These are phyloP conservation scores for Rhinoptilus africanus DNA, from an alignment of 2,113 vertebrate species.

Conservation along the genomic window DNA sequence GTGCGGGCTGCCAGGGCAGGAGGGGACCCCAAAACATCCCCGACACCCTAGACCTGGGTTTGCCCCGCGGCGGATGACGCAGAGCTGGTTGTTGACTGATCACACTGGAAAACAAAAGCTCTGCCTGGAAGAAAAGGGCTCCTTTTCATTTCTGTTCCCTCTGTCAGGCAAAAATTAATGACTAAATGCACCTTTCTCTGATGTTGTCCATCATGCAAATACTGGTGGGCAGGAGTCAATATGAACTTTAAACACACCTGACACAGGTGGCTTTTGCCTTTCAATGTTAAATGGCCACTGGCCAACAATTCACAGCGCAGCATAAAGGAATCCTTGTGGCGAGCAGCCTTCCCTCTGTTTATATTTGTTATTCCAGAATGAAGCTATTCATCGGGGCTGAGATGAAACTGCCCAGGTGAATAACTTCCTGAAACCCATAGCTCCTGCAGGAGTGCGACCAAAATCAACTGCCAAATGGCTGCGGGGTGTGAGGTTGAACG, in stretches of 20 bases:
- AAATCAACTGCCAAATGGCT: background rate
- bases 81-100: slow-evolving; percentile 41
- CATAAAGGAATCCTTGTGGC: slow-evolving; percentile 61
- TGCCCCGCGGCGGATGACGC: background rate
- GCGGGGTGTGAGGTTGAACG: background rate
- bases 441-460: background rate
- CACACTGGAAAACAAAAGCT: slow-evolving; percentile 61
- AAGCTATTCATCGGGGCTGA: background rate
- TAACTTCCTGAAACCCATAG: background rate
- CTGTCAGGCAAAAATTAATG: slow-evolving; percentile 58
- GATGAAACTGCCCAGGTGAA: slow-evolving; percentile 36
- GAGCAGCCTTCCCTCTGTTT: slow-evolving; percentile 38
- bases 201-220: slow-evolving; percentile 47
- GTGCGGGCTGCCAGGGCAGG: background rate
- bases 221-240: slow-evolving; percentile 57
- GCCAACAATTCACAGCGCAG: slow-evolving; percentile 42
- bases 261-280: slow-evolving; percentile 61
- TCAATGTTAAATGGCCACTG: slow-evolving; percentile 56
- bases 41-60: background rate
- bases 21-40: background rate
- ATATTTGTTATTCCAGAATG: slow-evolving; percentile 48
- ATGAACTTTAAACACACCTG: slow-evolving; percentile 75
- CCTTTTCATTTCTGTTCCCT: slow-evolving; percentile 45
- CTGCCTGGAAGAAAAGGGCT: slow-evolving; percentile 16
- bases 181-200: slow-evolving; percentile 50